phyloP scores from a whole-genome alignment of 2,113 vertebrate genomes.

The Trematocara variabile region DNA sequence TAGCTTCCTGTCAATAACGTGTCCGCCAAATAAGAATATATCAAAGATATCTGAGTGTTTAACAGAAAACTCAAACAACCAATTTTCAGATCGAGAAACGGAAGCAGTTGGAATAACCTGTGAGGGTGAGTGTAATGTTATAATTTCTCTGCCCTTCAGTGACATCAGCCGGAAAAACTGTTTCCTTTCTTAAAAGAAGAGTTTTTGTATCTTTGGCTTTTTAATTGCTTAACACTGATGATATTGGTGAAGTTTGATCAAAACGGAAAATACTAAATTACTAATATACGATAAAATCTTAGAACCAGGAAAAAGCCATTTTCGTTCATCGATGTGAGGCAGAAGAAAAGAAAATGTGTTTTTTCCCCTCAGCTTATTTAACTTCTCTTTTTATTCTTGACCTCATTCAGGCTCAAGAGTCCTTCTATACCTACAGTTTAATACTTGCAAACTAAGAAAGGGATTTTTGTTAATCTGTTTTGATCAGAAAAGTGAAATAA shows the following conservation, averaged over 20 bases:
- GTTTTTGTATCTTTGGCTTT: not conserved
- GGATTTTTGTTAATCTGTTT: not conserved
- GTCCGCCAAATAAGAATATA: not conserved
- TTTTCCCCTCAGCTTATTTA: not conserved
- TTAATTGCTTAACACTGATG: not conserved
- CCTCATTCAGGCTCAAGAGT: not conserved
- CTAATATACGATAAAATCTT: not conserved
- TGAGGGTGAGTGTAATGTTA: constrained; percentile 14
- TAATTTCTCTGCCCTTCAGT: not conserved
- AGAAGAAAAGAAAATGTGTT: not conserved
- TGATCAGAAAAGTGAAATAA: not conserved
- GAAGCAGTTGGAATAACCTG: constrained; percentile 26
- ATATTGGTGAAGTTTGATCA: not conserved
- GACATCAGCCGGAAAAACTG: rapidly evolving
- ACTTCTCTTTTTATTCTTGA: not conserved
- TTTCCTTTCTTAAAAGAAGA: not conserved
- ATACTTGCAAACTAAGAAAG: not conserved
- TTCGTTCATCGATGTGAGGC: not conserved
- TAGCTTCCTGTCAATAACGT: rapidly evolving
- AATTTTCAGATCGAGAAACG: rapidly evolving
- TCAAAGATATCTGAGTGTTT: not conserved
- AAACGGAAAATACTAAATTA: not conserved
- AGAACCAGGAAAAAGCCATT: not conserved
- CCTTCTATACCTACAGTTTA: not conserved
- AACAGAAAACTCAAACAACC: not conserved